Conservation (phyloP, 2,797 vertebrate species). For the Coreius guichenoti region DNA sequence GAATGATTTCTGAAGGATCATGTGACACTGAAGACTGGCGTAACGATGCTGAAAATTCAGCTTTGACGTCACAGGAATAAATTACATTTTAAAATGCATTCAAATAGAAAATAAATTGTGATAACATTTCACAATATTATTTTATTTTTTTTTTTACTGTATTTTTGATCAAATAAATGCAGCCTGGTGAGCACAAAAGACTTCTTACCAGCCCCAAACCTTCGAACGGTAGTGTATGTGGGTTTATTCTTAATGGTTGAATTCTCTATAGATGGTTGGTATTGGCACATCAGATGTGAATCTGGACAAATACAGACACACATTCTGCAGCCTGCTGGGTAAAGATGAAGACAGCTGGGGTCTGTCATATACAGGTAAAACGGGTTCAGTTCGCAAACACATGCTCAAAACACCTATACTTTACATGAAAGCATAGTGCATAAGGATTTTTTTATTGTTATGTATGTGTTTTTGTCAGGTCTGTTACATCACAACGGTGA, state of each 20-base stretch:
- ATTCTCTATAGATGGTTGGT: slow-evolving; percentile 89
- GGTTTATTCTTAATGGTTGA: background rate
- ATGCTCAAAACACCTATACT: background rate
- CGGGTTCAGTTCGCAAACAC: background rate
- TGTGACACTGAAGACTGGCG: background rate
- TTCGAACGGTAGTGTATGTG: background rate
- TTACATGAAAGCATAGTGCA: background rate
- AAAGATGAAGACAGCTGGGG: slow-evolving; percentile 98
- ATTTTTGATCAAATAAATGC: background rate
- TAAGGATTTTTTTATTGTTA: background rate
- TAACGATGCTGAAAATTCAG: background rate
- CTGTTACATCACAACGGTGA: slow-evolving; percentile 95
- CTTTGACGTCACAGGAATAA: background rate
- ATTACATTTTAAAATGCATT: background rate
- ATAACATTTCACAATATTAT: background rate
- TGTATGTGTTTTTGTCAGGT: slow-evolving; percentile 74
- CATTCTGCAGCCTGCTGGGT: slow-evolving; percentile 94
- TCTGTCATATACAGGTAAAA: slow-evolving; percentile 93
- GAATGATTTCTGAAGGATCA: background rate
- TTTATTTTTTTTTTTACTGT: background rate
- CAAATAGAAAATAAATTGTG: background rate
- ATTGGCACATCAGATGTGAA: slow-evolving; percentile 93
- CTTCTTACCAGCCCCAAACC: background rate
- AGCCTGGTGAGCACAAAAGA: background rate
- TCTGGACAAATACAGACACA: slow-evolving; percentile 94